Conservation (phyloP, 2,888 invertebrate genomes). For the Hoplodrina ambigua region DNA sequence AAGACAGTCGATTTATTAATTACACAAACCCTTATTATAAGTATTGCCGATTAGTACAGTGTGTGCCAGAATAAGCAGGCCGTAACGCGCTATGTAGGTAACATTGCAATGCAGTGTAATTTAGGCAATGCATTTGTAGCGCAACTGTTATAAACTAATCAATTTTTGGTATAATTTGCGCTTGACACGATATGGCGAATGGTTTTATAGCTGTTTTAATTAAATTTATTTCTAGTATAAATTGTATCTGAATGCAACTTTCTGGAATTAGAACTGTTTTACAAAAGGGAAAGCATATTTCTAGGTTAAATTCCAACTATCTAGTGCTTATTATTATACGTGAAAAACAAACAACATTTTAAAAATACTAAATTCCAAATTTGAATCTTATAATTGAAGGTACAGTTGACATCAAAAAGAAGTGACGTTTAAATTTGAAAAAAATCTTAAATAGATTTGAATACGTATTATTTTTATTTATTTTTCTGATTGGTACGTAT, state of each 20-base stretch:
- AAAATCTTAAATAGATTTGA: no score
- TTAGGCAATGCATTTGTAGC: constrained; percentile 27
- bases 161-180: constrained; percentile 16
- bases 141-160: constrained; percentile 25
- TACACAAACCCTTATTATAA: constrained; percentile 15
- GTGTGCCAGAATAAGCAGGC: constrained; percentile 23
- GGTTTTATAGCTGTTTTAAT: background rate
- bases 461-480: no score
- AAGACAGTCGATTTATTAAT: background rate
- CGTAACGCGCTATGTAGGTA: constrained; percentile 47
- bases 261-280: background rate
- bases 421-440: no score
- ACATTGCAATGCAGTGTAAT: constrained; percentile 33
- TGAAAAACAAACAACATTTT: no score
- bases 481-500: no score
- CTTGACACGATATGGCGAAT: constrained; percentile 22
- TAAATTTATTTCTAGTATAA: constrained; percentile 1
- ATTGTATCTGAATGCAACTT: background rate
- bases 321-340: no score
- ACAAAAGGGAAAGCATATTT: no score
- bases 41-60: constrained; percentile 16
- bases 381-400: background rate
- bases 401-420: background rate
- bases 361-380: no score
- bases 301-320: no score